Conservation (phyloP, 1,140 invertebrate genomes). For the Penaeus chinensis region DNA sequence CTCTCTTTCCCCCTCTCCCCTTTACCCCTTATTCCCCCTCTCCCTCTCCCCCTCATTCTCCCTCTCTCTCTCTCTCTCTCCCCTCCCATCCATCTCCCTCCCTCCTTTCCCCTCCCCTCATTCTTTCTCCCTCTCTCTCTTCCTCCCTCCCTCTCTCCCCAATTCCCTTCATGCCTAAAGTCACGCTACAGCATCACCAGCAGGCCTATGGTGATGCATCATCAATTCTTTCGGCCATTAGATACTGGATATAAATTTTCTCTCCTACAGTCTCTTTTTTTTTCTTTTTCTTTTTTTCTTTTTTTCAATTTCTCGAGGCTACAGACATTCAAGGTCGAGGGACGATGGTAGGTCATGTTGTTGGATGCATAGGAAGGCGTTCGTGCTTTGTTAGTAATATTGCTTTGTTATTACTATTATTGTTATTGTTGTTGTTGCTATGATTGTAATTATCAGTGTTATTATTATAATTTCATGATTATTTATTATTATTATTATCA, state of each 20-base stretch:
- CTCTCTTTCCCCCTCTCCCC: not conserved
- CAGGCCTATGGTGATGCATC: constrained; percentile 27
- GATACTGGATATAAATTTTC: constrained; percentile 49
- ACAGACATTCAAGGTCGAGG: constrained; percentile 35
- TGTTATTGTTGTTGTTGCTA: not conserved
- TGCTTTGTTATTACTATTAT: not conserved
- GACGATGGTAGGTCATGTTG: constrained; percentile 14
- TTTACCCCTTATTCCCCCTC: not conserved
- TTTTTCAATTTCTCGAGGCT: constrained; percentile 40
- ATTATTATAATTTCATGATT: too few relatives aligned
- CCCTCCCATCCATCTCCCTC: too few relatives aligned
- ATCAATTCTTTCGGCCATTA: constrained; percentile 59
- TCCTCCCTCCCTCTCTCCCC: constrained; percentile 14
- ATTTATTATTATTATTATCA: too few relatives aligned
- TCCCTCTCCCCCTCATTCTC: not conserved
- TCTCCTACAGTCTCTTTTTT: constrained; percentile 10
- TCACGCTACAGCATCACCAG: too few relatives aligned
- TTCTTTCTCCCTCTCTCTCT: constrained; percentile 8
- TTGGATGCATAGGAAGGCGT: not conserved
- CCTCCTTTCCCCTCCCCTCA: not conserved
- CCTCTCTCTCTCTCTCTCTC: not conserved
- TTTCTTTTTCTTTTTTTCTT: constrained; percentile 9
- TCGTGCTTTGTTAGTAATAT: not conserved
- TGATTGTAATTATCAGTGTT: too few relatives aligned
- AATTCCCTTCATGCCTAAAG: too few relatives aligned